Evolutionary conservation across 2,888 invertebrate genomes (phyloP).

Genomic region (Cremastobaeus sp.): DNA sequence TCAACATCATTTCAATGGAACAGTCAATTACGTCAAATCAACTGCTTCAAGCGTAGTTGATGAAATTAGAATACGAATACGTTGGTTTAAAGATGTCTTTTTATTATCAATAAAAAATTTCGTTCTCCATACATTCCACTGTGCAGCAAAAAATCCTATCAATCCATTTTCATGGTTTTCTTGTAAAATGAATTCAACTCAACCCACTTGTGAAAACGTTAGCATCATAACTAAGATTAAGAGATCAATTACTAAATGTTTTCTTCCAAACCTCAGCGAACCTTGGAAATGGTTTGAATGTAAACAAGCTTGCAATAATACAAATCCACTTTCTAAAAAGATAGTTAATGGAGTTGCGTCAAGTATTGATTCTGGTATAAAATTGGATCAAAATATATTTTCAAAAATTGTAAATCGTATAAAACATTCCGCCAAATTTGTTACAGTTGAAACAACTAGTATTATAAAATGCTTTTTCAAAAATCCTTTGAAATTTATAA

Average conservation of each 20-base stretch:
- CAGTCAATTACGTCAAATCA: no score
- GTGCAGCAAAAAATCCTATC: no score
- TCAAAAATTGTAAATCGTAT: neutral
- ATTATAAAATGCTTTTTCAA: neutral
- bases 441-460: neutral
- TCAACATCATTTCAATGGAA: no score
- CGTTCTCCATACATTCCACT: no score
- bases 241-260: slow-evolving; percentile 6
- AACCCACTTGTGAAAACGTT: no score
- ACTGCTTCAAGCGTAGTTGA: no score
- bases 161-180: no score
- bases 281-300: slow-evolving; percentile 25
- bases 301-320: slow-evolving; percentile 6
- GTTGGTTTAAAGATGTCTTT: no score
- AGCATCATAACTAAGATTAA: no score
- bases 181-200: no score
- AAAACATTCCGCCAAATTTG: neutral
- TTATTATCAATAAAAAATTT: no score
- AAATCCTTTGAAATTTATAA: neutral
- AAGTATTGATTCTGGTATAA: neutral
- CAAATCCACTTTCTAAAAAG: neutral
- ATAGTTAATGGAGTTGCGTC: slow-evolving; percentile 6
- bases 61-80: no score
- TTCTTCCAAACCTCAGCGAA: neutral
- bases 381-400: neutral